Evolutionary conservation across 2,888 invertebrate genomes (phyloP).

Genomic region (Cactoblastis cactorum): DNA sequence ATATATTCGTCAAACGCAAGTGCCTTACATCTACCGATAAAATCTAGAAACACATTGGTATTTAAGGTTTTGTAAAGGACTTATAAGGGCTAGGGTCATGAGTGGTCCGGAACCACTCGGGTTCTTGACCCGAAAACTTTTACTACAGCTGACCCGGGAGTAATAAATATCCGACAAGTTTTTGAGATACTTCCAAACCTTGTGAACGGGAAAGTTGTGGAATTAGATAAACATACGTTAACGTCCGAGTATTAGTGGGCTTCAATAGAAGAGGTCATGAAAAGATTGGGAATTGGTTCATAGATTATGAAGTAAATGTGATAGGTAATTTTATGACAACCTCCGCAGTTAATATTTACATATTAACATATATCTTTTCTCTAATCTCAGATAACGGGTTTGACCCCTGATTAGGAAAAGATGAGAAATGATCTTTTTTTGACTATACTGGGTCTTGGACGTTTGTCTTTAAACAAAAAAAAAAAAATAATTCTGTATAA

Average conservation of each 20-base stretch:
- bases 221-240: slow-evolving; percentile 14
- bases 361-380: too few species aligned
- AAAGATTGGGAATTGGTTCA: background rate
- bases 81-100: background rate
- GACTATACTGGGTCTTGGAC: too few species aligned
- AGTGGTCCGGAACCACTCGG: slow-evolving; percentile 17
- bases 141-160: slow-evolving; percentile 33
- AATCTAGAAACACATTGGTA: background rate
- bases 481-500: too few species aligned
- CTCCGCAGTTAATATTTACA: too few species aligned
- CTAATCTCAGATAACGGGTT: too few species aligned
- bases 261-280: background rate
- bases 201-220: slow-evolving; percentile 14
- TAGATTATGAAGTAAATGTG: too few species aligned
- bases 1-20: background rate
- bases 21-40: background rate
- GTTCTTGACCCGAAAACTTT: slow-evolving; percentile 62
- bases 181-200: slow-evolving; percentile 31
- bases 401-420: too few species aligned
- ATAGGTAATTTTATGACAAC: background rate
- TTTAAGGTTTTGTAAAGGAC: background rate
- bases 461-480: too few species aligned
- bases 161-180: slow-evolving; percentile 52
- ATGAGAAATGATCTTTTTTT: too few species aligned
- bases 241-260: background rate